These are phyloP conservation scores for Heterohyrax brucei DNA, from an alignment of 2,797 vertebrate genomes.

Conservation along the genomic window DNA sequence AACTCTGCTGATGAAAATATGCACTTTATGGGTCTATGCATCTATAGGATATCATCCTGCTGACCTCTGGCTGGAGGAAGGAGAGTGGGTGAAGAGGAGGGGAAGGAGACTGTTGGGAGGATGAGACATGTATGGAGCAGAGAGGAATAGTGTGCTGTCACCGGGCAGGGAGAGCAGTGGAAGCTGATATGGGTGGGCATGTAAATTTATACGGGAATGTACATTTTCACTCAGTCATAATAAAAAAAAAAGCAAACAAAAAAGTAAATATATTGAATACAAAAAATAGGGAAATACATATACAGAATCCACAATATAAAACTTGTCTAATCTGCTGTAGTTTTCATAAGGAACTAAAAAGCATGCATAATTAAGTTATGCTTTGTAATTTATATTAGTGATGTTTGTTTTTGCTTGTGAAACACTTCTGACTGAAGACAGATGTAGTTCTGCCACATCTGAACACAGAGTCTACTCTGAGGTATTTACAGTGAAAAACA, in stretches of 20 bases:
- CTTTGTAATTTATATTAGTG: conserved; percentile 40
- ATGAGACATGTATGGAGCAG: too few relatives aligned
- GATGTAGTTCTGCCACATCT: background rate
- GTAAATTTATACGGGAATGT: too few relatives aligned
- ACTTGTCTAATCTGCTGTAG: background rate
- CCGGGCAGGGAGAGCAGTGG: too few relatives aligned
- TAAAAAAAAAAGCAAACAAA: too few relatives aligned
- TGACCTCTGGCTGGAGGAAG: too few relatives aligned
- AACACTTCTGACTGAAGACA: background rate
- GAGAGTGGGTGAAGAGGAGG: too few relatives aligned
- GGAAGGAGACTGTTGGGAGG: too few relatives aligned
- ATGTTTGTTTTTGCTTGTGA: background rate
- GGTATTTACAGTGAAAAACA: background rate
- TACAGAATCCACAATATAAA: conserved; percentile 13
- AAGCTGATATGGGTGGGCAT: too few relatives aligned
- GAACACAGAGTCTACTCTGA: background rate
- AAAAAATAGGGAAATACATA: background rate
- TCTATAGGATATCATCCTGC: too few relatives aligned
- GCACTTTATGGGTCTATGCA: too few relatives aligned
- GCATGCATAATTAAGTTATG: background rate
- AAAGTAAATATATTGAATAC: conserved; percentile 35
- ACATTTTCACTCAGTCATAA: too few relatives aligned
- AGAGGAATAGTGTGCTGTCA: too few relatives aligned
- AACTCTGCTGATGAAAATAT: conserved; percentile 5
- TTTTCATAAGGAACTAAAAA: conserved; percentile 67